Evolutionary conservation across 2,888 invertebrate species (phyloP).

Genomic region (Netelia virgata): DNA sequence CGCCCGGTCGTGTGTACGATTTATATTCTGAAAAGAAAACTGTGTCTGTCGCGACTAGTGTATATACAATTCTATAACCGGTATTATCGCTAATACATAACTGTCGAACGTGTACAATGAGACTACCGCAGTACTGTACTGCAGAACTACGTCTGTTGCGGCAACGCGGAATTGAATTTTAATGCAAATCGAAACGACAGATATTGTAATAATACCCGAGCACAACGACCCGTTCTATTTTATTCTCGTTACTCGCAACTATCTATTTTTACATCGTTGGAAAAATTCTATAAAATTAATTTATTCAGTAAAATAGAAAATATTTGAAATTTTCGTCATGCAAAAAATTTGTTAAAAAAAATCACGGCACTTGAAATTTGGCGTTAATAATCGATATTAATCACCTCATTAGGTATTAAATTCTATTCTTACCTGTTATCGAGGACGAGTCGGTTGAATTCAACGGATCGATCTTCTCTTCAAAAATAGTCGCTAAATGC

Average conservation of each 20-base stretch:
- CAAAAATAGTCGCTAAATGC: slow-evolving; percentile 19
- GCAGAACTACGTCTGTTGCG: slow-evolving; percentile 49
- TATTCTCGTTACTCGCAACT: neutral
- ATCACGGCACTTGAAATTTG: no score
- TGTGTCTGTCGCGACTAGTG: slow-evolving; percentile 24
- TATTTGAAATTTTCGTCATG: no score
- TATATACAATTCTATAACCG: slow-evolving; percentile 63
- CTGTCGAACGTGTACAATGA: slow-evolving; percentile 28
- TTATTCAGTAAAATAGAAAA: no score
- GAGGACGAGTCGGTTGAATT: slow-evolving; percentile 10
- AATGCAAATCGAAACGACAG: slow-evolving; percentile 56
- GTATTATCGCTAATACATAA: slow-evolving; percentile 55
- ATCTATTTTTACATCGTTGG: neutral
- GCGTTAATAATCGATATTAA: no score
- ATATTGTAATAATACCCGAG: slow-evolving; percentile 33
- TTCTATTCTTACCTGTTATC: slow-evolving; percentile 46
- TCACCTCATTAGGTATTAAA: neutral
- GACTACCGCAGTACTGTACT: no score
- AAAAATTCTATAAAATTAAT: no score
- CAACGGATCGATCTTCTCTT: slow-evolving; percentile 16
- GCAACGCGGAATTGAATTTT: slow-evolving; percentile 66
- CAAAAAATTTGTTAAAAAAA: no score
- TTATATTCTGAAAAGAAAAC: slow-evolving; percentile 48
- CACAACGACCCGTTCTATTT: slow-evolving; percentile 24
- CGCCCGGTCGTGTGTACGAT: slow-evolving; percentile 19